Evolutionary conservation across 2,797 vertebrate species (phyloP).

Genomic region (Cynodonichthys magdalenae): DNA sequence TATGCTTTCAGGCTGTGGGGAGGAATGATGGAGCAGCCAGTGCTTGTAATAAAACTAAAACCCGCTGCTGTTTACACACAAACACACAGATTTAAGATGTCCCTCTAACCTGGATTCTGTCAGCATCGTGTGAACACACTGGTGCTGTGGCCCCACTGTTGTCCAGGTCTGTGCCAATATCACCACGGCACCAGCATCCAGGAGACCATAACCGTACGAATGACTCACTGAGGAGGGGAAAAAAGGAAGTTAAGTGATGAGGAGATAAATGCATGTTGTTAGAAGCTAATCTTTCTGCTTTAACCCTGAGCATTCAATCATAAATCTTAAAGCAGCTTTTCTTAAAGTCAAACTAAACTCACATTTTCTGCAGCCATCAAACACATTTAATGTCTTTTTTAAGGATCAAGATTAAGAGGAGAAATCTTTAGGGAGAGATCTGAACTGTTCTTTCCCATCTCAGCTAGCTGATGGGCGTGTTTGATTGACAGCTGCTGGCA

Average conservation of each 20-base stretch:
- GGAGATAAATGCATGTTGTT: constrained; percentile 13
- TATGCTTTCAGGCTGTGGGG: constrained; percentile 32
- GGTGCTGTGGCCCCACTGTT: constrained; percentile 87
- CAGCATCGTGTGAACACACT: constrained; percentile 90
- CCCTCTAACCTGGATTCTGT: constrained; percentile 85
- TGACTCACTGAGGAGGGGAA: constrained; percentile 88
- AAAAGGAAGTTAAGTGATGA: background rate
- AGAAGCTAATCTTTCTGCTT: constrained; percentile 7
- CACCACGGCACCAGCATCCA: constrained; percentile 94
- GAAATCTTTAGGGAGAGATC: background rate
- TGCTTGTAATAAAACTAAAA: constrained; percentile 26
- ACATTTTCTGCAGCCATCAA: background rate
- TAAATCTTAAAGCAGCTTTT: background rate
- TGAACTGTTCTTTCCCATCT: constrained; percentile 2
- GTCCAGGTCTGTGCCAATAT: constrained; percentile 93
- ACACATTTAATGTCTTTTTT: background rate
- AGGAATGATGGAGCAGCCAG: constrained; percentile 18
- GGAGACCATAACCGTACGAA: constrained; percentile 92
- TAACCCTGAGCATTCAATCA: background rate
- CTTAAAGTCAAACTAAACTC: background rate
- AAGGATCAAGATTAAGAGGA: background rate
- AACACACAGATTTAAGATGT: constrained; percentile 8
- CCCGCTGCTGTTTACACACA: constrained; percentile 15
- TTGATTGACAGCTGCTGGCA: constrained; percentile 24
- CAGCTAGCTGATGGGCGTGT: background rate